phyloP scores from a whole-genome alignment of 2,888 invertebrate species.

The Tricholauxania praeusta region DNA sequence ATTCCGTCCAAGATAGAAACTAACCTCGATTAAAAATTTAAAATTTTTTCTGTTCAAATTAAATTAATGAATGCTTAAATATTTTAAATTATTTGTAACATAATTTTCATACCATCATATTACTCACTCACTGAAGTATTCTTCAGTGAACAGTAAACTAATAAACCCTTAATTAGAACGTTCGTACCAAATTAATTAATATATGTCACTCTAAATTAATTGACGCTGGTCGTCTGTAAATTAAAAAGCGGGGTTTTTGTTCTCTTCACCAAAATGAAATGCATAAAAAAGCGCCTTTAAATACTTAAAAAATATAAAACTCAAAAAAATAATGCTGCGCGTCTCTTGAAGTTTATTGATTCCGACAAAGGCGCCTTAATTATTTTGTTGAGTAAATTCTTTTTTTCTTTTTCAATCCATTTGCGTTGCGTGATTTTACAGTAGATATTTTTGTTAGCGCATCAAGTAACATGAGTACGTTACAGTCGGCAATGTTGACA shows the following conservation, averaged over 20 bases:
- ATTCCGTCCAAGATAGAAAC: no score
- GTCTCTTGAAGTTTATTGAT: neutral
- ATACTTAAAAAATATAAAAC: neutral
- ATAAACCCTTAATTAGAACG: neutral
- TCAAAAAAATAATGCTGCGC: neutral
- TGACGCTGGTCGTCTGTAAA: conserved; percentile 1
- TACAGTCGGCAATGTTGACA: no score
- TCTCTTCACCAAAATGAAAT: neutral
- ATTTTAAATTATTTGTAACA: no score
- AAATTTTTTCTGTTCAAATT: no score
- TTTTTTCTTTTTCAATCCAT: neutral
- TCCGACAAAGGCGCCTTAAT: conserved; percentile 11
- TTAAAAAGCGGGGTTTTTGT: neutral
- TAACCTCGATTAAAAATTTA: no score
- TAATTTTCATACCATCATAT: neutral
- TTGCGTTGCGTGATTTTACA: conserved; percentile 13
- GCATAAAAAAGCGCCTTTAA: neutral
- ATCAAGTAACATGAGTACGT: no score
- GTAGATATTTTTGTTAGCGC: conserved; percentile 5
- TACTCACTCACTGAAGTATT: neutral
- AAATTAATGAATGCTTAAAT: no score
- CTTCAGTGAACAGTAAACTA: neutral
- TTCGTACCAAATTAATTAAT: conserved; percentile 29
- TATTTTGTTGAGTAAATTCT: conserved; percentile 1
- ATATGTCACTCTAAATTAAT: conserved; percentile 22